phyloP scores from a whole-genome alignment of 2,888 invertebrate species.

The Tenodera sinensis region DNA sequence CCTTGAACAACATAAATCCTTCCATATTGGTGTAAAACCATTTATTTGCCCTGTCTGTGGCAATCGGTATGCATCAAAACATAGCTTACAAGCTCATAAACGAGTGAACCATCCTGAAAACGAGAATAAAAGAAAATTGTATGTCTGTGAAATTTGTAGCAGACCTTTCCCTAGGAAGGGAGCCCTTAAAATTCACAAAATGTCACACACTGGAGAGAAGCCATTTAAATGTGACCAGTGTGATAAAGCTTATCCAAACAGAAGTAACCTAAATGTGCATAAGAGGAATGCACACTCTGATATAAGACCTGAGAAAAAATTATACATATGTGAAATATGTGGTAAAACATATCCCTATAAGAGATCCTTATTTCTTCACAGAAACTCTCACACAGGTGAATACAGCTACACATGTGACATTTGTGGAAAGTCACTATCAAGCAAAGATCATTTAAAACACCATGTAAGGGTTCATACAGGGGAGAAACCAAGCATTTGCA shows the following conservation, averaged over 20 bases:
- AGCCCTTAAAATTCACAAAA: slow-evolving; percentile 1
- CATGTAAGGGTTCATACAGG: slow-evolving; percentile 60
- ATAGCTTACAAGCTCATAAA: slow-evolving; percentile 30
- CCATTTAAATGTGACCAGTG: slow-evolving; percentile 38
- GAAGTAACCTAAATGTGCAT: slow-evolving; percentile 40
- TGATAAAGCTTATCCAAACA: slow-evolving; percentile 38
- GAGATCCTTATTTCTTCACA: slow-evolving; percentile 6
- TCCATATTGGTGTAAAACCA: slow-evolving; percentile 26
- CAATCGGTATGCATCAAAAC: slow-evolving; percentile 38
- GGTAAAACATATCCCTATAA: slow-evolving; percentile 33
- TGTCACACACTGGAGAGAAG: slow-evolving; percentile 26
- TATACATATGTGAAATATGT: slow-evolving; percentile 39
- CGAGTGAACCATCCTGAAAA: not conserved
- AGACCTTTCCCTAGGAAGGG: not conserved
- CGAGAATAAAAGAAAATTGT: not conserved
- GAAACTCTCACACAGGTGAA: slow-evolving; percentile 13
- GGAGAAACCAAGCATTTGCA: slow-evolving; percentile 59
- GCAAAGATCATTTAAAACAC: slow-evolving; percentile 49
- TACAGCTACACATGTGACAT: slow-evolving; percentile 13
- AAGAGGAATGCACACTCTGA: slow-evolving; percentile 35
- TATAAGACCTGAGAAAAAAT: slow-evolving; percentile 19
- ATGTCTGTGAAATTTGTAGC: slow-evolving; percentile 10
- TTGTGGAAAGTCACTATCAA: slow-evolving; percentile 16
- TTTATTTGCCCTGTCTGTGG: slow-evolving; percentile 39
- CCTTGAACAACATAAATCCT: slow-evolving; percentile 34